Evolutionary conservation across 2,888 invertebrate genomes (phyloP).

Genomic region (Drosophila fulvimacula): DNA sequence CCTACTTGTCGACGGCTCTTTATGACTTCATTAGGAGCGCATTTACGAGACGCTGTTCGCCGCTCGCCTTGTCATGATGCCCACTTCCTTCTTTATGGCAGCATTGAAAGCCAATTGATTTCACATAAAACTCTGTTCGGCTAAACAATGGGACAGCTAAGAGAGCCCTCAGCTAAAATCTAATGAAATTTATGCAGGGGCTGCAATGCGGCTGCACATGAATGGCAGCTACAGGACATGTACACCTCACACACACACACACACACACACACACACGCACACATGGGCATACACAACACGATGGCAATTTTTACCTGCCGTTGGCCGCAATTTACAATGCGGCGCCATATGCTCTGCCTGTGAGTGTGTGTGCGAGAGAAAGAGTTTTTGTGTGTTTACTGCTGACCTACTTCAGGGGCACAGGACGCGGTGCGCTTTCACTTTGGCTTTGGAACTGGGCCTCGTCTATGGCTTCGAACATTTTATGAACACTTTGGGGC

Average conservation of each 20-base stretch:
- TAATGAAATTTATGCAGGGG: slow-evolving; percentile 78
- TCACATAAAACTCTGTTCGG: slow-evolving; percentile 52
- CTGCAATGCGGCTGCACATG: slow-evolving; percentile 74
- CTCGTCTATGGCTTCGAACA: slow-evolving; percentile 49
- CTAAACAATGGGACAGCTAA: slow-evolving; percentile 45
- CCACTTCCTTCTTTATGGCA: slow-evolving; percentile 25
- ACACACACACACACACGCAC: slow-evolving; percentile 12
- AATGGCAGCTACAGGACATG: slow-evolving; percentile 58
- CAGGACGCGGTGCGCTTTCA: slow-evolving; percentile 48
- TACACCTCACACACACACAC: slow-evolving; percentile 31
- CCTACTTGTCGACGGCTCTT: slow-evolving; percentile 68
- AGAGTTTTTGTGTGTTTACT: slow-evolving; percentile 18
- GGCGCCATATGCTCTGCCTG: slow-evolving; percentile 34
- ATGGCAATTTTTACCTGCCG: slow-evolving; percentile 69
- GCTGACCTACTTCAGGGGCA: slow-evolving; percentile 62
- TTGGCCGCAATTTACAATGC: slow-evolving; percentile 63
- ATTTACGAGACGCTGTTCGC: slow-evolving; percentile 49
- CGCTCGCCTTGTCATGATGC: background rate
- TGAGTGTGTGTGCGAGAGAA: slow-evolving; percentile 18
- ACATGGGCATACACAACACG: slow-evolving; percentile 19
- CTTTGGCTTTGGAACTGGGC: slow-evolving; percentile 41
- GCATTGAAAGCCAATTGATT: slow-evolving; percentile 72
- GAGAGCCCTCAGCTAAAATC: slow-evolving; percentile 67
- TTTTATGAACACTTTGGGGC: slow-evolving; percentile 75
- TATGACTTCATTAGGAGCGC: slow-evolving; percentile 72